phyloP scores from a whole-genome alignment of 2,113 vertebrate species.

The Condylura cristata region DNA sequence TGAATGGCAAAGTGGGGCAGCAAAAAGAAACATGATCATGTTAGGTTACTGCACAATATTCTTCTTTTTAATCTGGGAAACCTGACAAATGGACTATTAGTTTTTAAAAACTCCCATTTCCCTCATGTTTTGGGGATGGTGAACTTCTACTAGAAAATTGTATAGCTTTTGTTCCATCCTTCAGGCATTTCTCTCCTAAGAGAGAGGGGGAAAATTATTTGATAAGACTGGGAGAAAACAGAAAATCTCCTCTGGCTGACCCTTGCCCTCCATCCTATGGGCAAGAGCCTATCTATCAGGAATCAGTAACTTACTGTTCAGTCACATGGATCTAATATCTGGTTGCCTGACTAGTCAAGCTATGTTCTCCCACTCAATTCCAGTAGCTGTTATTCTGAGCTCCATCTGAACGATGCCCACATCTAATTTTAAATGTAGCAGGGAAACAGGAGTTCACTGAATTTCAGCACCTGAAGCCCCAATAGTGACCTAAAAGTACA shows the following conservation, averaged over 20 bases:
- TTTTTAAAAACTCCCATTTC: neutral
- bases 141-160: neutral
- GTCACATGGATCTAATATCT: neutral
- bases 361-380: neutral
- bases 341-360: neutral
- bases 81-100: neutral
- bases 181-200: neutral
- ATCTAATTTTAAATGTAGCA: neutral
- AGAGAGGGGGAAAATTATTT: neutral
- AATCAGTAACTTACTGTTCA: neutral
- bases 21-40: neutral
- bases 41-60: neutral
- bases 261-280: neutral
- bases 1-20: neutral
- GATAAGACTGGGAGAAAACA: neutral
- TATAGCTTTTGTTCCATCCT: neutral
- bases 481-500: neutral
- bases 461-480: neutral
- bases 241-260: neutral
- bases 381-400: neutral
- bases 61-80: slow-evolving; percentile 1
- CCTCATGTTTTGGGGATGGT: neutral
- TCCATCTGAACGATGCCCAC: neutral
- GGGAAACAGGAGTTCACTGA: neutral
- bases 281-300: neutral